Evolutionary conservation across 2,888 invertebrate genomes (phyloP), one percentile per base, ranked within the genome.

Genomic region (Cataglyphis altisquamis): DNA sequence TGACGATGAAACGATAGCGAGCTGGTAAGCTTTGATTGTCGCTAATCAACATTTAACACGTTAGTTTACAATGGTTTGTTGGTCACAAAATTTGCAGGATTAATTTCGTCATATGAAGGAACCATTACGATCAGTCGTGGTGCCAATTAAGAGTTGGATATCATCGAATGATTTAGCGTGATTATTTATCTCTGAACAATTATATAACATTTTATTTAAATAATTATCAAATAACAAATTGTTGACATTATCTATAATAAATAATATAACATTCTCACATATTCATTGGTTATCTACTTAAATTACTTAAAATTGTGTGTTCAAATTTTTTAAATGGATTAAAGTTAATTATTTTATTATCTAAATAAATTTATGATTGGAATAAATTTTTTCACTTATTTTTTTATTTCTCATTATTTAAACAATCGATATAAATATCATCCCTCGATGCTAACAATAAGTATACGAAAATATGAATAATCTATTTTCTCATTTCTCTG

Each of bases 1-100:
- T 84, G 63, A 36, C 52, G 80, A 57, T 63, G 75, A 77, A 82
- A 85, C 84, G 83, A 86, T 81, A 63, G 63, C 63, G 41, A 55
- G 63, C 25, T 32, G 39, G 41, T 52, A 52, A 62, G 77, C 86
- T 88, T 88, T 88, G 84, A 88, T 85, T 86, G 82, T 81, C 62
- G 62, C 29, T 81, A 62, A 74, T 81, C 48, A 39, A 67, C 77
- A 63, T 64, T 88, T 85, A 84, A 75, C 85, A 77, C 77, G 75
- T 62, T 86, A 77, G 67, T 74, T 88, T 80, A 75, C 21, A 1
- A 39, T 39, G 45, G 45, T 21, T 80, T 52, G 68, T 78, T 63
- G 21, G 10, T 48, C 32, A 68, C 36, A n/a, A 78, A 70, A 62
- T 62, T 77, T 12, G 39, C 21, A 25, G 21, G 25, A 60, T 48